Evolutionary conservation across 2,888 invertebrate species (phyloP).

Genomic region (Melinopterus prodromus): DNA sequence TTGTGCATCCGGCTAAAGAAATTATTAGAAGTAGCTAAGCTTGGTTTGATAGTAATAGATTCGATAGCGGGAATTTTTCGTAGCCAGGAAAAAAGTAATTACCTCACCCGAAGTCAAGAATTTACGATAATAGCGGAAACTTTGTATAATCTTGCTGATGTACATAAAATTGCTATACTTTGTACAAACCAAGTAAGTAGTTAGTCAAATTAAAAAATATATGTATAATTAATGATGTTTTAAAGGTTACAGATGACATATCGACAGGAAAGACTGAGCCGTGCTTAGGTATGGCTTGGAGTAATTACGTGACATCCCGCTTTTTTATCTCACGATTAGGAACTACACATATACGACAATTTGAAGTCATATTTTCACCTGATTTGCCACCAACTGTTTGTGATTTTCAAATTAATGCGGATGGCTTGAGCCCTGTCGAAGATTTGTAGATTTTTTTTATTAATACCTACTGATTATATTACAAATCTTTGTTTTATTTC

Average conservation of each 20-base stretch:
- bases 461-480: background rate
- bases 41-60: slow-evolving; percentile 75
- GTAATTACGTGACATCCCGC: slow-evolving; percentile 69
- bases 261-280: slow-evolving; percentile 60
- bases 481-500: background rate
- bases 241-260: slow-evolving; percentile 57
- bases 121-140: slow-evolving; percentile 66
- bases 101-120: slow-evolving; percentile 63
- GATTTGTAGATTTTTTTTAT: background rate
- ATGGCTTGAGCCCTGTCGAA: slow-evolving; percentile 51
- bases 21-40: slow-evolving; percentile 62
- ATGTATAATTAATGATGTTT: slow-evolving; percentile 28
- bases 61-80: slow-evolving; percentile 78
- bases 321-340: slow-evolving; percentile 61
- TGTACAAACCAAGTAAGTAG: slow-evolving; percentile 76
- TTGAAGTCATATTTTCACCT: slow-evolving; percentile 68
- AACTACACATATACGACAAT: slow-evolving; percentile 54
- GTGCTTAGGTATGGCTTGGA: slow-evolving; percentile 73
- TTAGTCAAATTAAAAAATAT: slow-evolving; percentile 22
- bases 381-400: slow-evolving; percentile 62
- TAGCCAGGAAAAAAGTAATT: slow-evolving; percentile 61
- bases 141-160: slow-evolving; percentile 65
- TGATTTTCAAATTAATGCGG: slow-evolving; percentile 62
- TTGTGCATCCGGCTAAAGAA: slow-evolving; percentile 64
- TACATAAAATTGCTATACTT: slow-evolving; percentile 67